Conservation (phyloP, 1,140 invertebrate species). For the Cephus cinctus region DNA sequence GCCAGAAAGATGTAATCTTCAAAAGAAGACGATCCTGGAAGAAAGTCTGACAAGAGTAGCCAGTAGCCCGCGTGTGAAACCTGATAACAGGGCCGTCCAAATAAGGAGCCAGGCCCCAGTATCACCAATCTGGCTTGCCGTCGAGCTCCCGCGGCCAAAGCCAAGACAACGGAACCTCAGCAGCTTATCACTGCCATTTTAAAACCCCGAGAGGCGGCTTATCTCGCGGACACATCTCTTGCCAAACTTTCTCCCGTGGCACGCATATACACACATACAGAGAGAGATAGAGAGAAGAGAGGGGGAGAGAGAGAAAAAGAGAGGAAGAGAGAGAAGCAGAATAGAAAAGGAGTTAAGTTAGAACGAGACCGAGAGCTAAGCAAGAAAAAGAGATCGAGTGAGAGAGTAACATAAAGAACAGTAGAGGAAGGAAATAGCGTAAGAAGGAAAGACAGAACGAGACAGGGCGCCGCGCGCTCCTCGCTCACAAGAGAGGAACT, state of each 20-base stretch:
- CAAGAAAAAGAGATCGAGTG: constrained; percentile 7
- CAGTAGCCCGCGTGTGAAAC: constrained; percentile 52
- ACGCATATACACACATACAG: constrained; percentile 23
- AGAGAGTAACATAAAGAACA: constrained; percentile 1
- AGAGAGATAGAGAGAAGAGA: constrained; percentile 12
- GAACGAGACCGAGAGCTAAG: constrained; percentile 2
- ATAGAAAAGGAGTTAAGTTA: no score
- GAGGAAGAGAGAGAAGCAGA: constrained; percentile 1
- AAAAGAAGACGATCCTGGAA: no score
- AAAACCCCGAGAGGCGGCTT: constrained; percentile 47
- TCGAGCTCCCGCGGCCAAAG: constrained; percentile 14
- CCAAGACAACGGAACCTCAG: constrained; percentile 4
- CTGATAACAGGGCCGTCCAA: constrained; percentile 55
- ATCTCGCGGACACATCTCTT: constrained; percentile 55
- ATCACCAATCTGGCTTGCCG: constrained; percentile 15
- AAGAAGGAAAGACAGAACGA: no score
- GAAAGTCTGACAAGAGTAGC: constrained; percentile 20
- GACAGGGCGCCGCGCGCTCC: no score
- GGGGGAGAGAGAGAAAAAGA: background rate
- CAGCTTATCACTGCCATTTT: constrained; percentile 53
- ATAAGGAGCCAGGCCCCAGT: constrained; percentile 48
- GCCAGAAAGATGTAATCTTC: no score
- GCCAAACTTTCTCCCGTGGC: constrained; percentile 55
- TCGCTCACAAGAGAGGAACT: no score
- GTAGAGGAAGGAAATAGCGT: no score